These are phyloP conservation scores for Clivina fossor DNA, from an alignment of 2,888 invertebrate species.

Conservation along the genomic window DNA sequence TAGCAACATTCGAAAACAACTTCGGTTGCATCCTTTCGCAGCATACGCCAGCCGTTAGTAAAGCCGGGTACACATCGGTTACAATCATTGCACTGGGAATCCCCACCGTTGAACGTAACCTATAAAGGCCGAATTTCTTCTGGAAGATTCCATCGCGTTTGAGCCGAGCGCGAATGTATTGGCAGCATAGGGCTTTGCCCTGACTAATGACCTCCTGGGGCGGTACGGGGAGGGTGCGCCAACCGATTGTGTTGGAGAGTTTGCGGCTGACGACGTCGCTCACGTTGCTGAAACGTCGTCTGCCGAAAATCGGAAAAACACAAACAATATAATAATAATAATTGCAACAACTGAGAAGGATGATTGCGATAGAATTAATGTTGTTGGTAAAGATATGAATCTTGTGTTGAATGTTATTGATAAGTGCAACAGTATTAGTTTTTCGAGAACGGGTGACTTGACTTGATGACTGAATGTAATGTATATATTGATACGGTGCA, in stretches of 20 bases:
- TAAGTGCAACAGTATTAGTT: too few relatives aligned
- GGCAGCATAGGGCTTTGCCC: constrained; percentile 73
- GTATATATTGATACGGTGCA: too few relatives aligned
- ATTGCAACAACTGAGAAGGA: too few relatives aligned
- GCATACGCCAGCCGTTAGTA: constrained; percentile 59
- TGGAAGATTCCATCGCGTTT: constrained; percentile 73
- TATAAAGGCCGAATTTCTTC: constrained; percentile 70
- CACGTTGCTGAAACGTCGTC: constrained; percentile 74
- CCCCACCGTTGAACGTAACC: constrained; percentile 63
- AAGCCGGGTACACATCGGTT: constrained; percentile 65
- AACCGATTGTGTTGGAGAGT: constrained; percentile 76
- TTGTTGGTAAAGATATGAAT: too few relatives aligned
- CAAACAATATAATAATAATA: too few relatives aligned
- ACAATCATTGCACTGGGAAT: constrained; percentile 56
- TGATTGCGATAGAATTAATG: too few relatives aligned
- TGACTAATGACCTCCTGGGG: constrained; percentile 60
- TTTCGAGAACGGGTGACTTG: too few relatives aligned
- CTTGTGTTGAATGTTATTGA: too few relatives aligned
- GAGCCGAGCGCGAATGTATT: constrained; percentile 73
- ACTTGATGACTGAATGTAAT: too few relatives aligned
- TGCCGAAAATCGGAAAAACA: too few relatives aligned
- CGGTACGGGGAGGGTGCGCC: constrained; percentile 54
- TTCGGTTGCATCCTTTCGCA: constrained; percentile 79
- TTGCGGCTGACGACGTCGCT: constrained; percentile 71
- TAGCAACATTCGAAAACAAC: constrained; percentile 68